These are phyloP conservation scores for Gulo gulo DNA, from an alignment of 2,113 vertebrate genomes.

Conservation along the genomic window DNA sequence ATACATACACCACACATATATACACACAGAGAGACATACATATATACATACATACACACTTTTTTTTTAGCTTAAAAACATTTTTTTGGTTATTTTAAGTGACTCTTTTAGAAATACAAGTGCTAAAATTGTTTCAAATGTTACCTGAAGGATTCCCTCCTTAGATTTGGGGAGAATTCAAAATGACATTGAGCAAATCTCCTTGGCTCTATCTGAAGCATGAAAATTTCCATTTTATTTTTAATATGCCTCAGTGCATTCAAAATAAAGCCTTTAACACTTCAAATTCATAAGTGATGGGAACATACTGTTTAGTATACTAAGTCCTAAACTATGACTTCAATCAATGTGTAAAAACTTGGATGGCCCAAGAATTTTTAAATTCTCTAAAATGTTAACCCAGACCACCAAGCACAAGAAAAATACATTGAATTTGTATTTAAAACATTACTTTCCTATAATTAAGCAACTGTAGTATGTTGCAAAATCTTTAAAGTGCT, in stretches of 20 bases:
- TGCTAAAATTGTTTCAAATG: constrained; percentile 32
- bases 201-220: not conserved
- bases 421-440: not conserved
- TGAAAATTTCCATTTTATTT: constrained; percentile 43
- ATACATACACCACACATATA: not conserved
- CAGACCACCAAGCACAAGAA: not conserved
- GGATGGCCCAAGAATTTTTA: not conserved
- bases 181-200: constrained; percentile 20
- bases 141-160: not conserved
- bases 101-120: not conserved
- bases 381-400: not conserved
- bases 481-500: not conserved
- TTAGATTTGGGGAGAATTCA: constrained; percentile 24
- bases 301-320: not conserved
- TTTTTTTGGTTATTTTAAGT: constrained; percentile 32
- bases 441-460: not conserved
- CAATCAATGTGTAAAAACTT: not conserved
- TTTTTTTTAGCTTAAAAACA: not conserved
- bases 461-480: not conserved
- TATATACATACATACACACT: not conserved
- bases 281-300: not conserved
- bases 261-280: constrained; percentile 44
- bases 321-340: not conserved
- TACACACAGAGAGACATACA: not conserved
- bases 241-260: constrained; percentile 33